These are phyloP conservation scores for Catocala sponsa DNA, from an alignment of 2,888 invertebrate species.

Conservation along the genomic window DNA sequence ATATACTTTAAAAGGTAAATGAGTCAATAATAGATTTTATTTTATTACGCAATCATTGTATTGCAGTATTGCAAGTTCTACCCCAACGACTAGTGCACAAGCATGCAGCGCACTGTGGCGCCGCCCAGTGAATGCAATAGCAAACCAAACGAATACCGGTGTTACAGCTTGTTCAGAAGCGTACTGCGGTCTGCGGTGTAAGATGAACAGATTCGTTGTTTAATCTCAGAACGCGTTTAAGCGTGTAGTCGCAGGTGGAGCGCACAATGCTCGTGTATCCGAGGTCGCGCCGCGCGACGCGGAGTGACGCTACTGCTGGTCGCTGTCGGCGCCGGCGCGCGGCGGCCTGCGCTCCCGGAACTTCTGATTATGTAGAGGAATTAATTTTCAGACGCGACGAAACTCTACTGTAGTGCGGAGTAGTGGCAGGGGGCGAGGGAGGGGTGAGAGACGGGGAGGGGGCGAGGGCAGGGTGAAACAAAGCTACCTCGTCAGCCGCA, in stretches of 20 bases:
- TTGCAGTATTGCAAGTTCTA: no score
- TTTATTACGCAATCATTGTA: no score
- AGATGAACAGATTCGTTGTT: not conserved
- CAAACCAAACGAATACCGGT: no score
- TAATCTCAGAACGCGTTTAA: not conserved
- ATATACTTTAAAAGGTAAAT: no score
- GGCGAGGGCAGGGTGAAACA: conserved; percentile 63
- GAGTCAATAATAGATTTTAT: no score
- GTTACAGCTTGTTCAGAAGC: no score
- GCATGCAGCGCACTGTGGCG: no score
- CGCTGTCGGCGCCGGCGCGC: conserved; percentile 39
- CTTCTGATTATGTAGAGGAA: conserved; percentile 88
- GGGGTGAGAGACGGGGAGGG: conserved; percentile 33
- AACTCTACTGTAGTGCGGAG: conserved; percentile 75
- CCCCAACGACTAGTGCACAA: no score
- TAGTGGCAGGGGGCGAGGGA: conserved; percentile 42
- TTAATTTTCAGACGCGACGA: conserved; percentile 87
- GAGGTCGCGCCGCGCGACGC: conserved; percentile 39
- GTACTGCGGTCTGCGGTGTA: no score
- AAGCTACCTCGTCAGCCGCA: conserved; percentile 78
- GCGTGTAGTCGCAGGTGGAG: conserved; percentile 11
- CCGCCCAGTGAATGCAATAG: no score
- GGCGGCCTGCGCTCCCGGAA: conserved; percentile 72
- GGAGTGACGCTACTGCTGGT: conserved; percentile 72
- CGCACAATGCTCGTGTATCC: conserved; percentile 26